Evolutionary conservation across 2,888 invertebrate genomes (phyloP).

Genomic region (Rotaria macrura): DNA sequence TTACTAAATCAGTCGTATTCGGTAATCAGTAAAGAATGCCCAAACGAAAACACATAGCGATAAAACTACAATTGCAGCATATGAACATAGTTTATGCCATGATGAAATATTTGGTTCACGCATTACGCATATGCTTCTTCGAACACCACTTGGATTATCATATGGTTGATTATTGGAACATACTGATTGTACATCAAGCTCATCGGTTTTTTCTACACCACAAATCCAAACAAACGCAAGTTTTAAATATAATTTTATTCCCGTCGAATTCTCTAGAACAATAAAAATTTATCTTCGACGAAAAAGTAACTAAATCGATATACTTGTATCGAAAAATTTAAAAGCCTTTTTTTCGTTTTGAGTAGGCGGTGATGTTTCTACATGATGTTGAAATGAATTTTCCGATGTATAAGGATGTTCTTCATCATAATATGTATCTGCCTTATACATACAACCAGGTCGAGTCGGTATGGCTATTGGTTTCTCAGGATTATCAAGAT

Average conservation of each 20-base stretch:
- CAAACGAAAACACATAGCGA: background rate
- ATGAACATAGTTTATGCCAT: background rate
- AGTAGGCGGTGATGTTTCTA: background rate
- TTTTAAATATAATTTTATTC: background rate
- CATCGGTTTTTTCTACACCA: constrained; percentile 12
- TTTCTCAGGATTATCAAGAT: constrained; percentile 18
- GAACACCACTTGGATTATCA: background rate
- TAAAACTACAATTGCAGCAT: background rate
- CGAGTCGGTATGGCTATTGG: constrained; percentile 20
- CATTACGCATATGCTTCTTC: background rate
- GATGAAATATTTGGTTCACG: background rate
- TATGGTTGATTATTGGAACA: background rate
- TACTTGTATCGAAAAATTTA: background rate
- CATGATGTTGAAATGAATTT: background rate
- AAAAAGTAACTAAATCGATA: background rate
- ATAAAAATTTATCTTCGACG: background rate
- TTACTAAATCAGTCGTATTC: background rate
- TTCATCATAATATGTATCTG: background rate
- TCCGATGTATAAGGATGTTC: background rate
- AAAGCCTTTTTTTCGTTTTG: background rate
- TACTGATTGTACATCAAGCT: background rate
- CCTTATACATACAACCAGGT: background rate
- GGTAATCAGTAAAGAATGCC: background rate
- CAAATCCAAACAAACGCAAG: constrained; percentile 29
- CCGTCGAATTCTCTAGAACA: background rate